phyloP scores from a whole-genome alignment of 2,113 vertebrate species.

The Paradoxurus hermaphroditus region DNA sequence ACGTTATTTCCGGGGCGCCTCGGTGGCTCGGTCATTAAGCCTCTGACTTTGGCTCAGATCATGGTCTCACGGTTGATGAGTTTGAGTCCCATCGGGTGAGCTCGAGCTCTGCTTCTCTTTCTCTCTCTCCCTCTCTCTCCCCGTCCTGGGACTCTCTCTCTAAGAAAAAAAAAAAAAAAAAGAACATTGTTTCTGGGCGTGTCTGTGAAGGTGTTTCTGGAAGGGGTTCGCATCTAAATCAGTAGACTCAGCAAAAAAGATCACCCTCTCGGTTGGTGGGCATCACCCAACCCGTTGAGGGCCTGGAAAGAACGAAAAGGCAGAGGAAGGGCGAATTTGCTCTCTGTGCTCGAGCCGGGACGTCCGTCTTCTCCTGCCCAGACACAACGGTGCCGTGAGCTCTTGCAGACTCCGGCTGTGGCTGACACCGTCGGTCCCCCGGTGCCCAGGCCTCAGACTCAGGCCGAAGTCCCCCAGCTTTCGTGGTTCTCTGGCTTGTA shows the following conservation, averaged over 20 bases:
- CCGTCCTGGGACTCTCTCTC: too few species aligned
- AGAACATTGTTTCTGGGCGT: not conserved
- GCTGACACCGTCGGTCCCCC: not conserved
- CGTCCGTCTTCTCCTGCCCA: not conserved
- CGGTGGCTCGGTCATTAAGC: too few species aligned
- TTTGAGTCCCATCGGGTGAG: too few species aligned
- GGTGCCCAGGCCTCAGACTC: not conserved
- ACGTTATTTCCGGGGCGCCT: not conserved
- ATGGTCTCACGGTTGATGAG: too few species aligned
- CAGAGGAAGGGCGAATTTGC: not conserved
- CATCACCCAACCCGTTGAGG: too few species aligned
- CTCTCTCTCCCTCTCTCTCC: too few species aligned
- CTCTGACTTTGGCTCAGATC: too few species aligned
- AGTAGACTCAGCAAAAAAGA: not conserved
- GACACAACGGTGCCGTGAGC: not conserved
- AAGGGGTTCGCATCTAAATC: not conserved
- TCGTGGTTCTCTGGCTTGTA: not conserved
- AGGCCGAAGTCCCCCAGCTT: not conserved
- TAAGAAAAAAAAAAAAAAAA: too few species aligned
- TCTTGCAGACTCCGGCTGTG: not conserved
- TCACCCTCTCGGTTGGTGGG: too few species aligned
- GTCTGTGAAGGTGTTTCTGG: not conserved
- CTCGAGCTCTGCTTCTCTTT: too few species aligned
- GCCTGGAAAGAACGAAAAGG: not conserved
- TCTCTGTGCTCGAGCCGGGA: too few species aligned